Evolutionary conservation across 2,113 vertebrate genomes (phyloP), one percentile per base, ranked within the genome.

Genomic region (Archilochus colubris): DNA sequence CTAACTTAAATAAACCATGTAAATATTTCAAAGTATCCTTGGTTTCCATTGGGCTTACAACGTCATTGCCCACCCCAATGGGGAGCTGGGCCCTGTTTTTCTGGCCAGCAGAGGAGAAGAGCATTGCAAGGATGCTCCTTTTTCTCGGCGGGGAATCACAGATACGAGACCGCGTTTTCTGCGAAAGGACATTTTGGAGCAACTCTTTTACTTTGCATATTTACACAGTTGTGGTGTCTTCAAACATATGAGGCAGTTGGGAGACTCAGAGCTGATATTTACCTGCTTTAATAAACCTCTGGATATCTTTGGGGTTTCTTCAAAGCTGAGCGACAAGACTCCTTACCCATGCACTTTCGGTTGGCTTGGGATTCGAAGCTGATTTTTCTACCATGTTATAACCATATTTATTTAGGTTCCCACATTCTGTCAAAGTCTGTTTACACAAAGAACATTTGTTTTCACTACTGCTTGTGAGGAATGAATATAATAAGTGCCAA

Each of bases 361-460:
- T 90, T 94, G 81, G 55, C 43, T 83, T 90, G 59, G 83, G 6
- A 90, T 86, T 86, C 33, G 20, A 88, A 93, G 88, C 2, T 91
- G 86, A 90, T 96, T 95, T 95, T 95, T 92, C 80, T 92, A 90
- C 94, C 82, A 78, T 96, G 93, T 90, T 95, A 91, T 96, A 93
- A 81, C 86, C 95, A 92, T 96, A 94, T 96, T 96, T 95, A 94
- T 96, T 96, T 94, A 96, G 91, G 92, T 96, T 96, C 96, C 95
- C 95, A 96, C 96, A 96, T 96, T 96, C 95, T 96, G 94, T 96
- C 96, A 96, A 93, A 96, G 76, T 96, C 91, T 96, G 96, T 96
- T 96, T 96, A 96, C 95, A 96, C 94, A 93, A 94, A 81, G 96
- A 96, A 96, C 96, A 96, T 96, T 96, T 96, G 95, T 96, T 96